These are phyloP conservation scores for Eulacestoma nigropectus DNA, from an alignment of 2,113 vertebrate genomes.

Conservation along the genomic window DNA sequence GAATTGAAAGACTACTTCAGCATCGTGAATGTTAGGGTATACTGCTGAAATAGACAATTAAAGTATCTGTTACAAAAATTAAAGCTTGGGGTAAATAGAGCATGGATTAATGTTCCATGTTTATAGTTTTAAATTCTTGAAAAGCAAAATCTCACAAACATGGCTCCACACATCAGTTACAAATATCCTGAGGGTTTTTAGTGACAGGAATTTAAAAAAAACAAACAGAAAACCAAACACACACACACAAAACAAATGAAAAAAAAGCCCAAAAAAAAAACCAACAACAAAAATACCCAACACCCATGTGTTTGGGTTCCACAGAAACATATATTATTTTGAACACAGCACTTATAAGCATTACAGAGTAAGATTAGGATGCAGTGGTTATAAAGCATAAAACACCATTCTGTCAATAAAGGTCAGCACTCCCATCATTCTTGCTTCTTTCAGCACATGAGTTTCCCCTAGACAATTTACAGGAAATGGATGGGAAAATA, in stretches of 20 bases:
- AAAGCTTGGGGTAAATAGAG: neutral
- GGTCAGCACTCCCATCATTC: conserved; percentile 13
- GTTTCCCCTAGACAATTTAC: neutral
- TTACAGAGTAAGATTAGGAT: neutral
- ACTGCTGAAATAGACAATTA: neutral
- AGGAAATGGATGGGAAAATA: conserved; percentile 47
- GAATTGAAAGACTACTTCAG: neutral
- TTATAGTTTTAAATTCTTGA: neutral
- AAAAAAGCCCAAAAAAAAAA: no score
- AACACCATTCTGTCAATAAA: conserved; percentile 13
- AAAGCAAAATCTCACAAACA: neutral
- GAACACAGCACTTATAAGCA: neutral
- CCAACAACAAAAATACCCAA: no score
- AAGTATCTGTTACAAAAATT: neutral
- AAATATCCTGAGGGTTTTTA: neutral
- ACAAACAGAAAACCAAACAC: neutral
- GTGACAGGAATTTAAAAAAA: neutral
- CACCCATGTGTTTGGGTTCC: neutral
- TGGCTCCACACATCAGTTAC: neutral
- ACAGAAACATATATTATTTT: neutral
- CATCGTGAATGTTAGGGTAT: neutral
- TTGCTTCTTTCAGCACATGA: neutral
- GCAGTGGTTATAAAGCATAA: neutral
- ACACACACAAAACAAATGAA: no score
- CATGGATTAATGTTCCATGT: neutral